These are phyloP conservation scores for Polia nebulosa DNA, from an alignment of 2,888 invertebrate species.

Conservation along the genomic window DNA sequence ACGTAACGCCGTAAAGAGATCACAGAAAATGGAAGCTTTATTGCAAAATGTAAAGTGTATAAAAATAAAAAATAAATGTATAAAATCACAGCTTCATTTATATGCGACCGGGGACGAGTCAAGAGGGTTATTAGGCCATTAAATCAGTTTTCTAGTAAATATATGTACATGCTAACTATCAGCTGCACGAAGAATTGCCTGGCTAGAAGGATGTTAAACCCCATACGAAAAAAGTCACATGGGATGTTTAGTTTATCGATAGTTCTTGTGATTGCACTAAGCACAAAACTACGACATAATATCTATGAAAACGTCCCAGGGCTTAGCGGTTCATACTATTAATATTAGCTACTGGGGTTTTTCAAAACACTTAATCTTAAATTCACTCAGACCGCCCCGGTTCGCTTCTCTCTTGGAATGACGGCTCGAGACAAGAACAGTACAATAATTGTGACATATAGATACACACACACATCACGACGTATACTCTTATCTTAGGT, in stretches of 20 bases:
- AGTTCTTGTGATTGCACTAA: background rate
- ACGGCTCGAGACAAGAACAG: slow-evolving; percentile 43
- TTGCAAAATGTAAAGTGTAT: slow-evolving; percentile 72
- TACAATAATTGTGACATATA: slow-evolving; percentile 46
- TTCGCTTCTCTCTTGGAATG: slow-evolving; percentile 68
- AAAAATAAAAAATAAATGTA: slow-evolving; percentile 66
- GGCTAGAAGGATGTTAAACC: background rate
- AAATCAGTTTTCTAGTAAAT: background rate
- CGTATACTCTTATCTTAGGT: slow-evolving; percentile 56
- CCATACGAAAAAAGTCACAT: too few relatives aligned
- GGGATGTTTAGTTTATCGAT: background rate
- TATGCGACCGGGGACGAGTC: slow-evolving; percentile 26
- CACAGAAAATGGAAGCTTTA: slow-evolving; percentile 85
- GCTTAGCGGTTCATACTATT: background rate
- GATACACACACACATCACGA: slow-evolving; percentile 36
- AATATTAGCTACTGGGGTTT: too few relatives aligned
- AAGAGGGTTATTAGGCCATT: background rate
- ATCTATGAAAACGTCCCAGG: background rate
- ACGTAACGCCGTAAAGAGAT: slow-evolving; percentile 74
- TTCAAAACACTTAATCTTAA: background rate
- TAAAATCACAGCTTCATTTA: slow-evolving; percentile 77
- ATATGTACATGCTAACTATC: background rate
- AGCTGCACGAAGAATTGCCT: background rate
- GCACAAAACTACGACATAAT: background rate
- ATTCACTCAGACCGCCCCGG: background rate